Conservation (phyloP, 2,113 vertebrate species). For the Galeopterus variegatus region DNA sequence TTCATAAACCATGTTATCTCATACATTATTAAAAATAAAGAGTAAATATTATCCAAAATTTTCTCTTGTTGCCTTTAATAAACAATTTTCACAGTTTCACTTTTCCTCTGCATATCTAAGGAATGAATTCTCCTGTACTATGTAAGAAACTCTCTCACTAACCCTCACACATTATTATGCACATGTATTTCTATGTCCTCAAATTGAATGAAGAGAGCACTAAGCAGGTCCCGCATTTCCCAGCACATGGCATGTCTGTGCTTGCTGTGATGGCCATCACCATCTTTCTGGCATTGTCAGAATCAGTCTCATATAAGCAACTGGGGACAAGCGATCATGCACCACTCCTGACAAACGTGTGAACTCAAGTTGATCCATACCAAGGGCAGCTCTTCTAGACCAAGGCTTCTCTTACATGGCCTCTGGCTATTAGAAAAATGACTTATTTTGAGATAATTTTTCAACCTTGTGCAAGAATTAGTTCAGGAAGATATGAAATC, state of each 20-base stretch:
- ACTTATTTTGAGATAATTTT: not conserved
- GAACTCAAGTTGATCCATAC: not conserved
- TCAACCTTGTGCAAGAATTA: not conserved
- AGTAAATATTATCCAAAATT: not conserved
- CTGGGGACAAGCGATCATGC: not conserved
- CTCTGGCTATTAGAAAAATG: not conserved
- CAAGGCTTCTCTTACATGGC: not conserved
- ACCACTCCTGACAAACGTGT: not conserved
- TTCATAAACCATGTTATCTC: not conserved
- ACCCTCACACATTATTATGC: not conserved
- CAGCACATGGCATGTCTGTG: rapidly evolving
- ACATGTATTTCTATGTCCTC: not conserved
- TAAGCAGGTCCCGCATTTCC: not conserved
- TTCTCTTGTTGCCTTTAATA: not conserved
- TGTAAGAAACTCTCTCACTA: not conserved
- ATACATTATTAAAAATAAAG: not conserved
- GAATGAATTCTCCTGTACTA: not conserved
- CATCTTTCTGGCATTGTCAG: not conserved
- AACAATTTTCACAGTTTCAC: not conserved
- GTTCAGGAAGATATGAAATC: not conserved
- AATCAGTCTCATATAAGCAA: not conserved
- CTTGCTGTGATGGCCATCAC: not conserved
- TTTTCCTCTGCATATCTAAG: not conserved
- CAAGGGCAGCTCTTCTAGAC: not conserved
- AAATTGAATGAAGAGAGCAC: not conserved